Evolutionary conservation across 1,140 invertebrate genomes (phyloP).

Genomic region (Chymomyza costata): DNA sequence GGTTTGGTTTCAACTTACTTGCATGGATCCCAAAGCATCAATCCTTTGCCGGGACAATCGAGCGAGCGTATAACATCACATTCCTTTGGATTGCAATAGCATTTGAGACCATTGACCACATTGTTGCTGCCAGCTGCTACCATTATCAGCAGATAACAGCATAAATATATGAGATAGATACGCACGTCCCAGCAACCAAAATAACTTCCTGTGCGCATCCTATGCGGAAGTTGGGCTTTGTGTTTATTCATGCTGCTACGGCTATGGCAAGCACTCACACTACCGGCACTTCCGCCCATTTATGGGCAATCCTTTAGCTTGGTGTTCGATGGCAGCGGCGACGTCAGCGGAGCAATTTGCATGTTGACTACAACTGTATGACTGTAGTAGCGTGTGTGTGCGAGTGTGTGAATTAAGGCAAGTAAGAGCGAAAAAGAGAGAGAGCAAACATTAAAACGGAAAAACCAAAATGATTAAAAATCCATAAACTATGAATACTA

Average conservation of each 20-base stretch:
- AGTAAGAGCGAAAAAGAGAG: too few relatives aligned
- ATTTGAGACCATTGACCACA: slow-evolving; percentile 74
- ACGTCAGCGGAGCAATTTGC: slow-evolving; percentile 54
- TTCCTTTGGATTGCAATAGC: slow-evolving; percentile 77
- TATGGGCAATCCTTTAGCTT: slow-evolving; percentile 68
- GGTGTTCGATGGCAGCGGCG: slow-evolving; percentile 8
- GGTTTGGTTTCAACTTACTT: slow-evolving; percentile 72
- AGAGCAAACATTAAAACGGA: too few relatives aligned
- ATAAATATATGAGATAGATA: slow-evolving; percentile 70
- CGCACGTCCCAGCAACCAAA: slow-evolving; percentile 68
- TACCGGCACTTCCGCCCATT: slow-evolving; percentile 52
- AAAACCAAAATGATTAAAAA: slow-evolving; percentile 57
- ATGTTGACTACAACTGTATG: slow-evolving; percentile 68
- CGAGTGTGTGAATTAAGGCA: too few relatives aligned
- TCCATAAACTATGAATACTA: slow-evolving; percentile 54
- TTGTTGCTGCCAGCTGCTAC: slow-evolving; percentile 68
- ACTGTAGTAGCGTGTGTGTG: too few relatives aligned
- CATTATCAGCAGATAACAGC: slow-evolving; percentile 72
- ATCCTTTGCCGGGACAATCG: slow-evolving; percentile 77
- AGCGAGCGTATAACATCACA: slow-evolving; percentile 77
- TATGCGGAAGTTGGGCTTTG: slow-evolving; percentile 60
- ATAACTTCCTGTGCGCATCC: slow-evolving; percentile 70
- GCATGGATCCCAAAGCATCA: slow-evolving; percentile 78
- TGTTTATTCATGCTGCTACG: slow-evolving; percentile 36
- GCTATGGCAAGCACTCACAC: background rate